Conservation (phyloP, 2,797 vertebrate species). For the Rousettus madagascariensis region DNA sequence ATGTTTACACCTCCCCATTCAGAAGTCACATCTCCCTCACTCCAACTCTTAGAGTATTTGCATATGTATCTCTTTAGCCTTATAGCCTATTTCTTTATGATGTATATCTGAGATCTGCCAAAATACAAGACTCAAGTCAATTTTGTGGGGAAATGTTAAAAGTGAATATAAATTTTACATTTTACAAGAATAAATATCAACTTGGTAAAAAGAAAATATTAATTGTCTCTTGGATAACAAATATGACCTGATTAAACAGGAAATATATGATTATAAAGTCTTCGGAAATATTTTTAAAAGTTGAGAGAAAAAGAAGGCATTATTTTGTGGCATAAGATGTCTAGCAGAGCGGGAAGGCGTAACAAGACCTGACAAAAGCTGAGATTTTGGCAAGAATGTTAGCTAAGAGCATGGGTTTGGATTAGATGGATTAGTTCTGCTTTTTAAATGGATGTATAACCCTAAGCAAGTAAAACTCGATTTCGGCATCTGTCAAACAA, state of each 20-base stretch:
- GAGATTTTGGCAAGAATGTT: constrained; percentile 7
- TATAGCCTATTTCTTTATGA: background rate
- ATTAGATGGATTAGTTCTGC: background rate
- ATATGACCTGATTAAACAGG: background rate
- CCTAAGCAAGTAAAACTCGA: background rate
- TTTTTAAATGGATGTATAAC: background rate
- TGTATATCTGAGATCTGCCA: background rate
- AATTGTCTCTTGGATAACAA: background rate
- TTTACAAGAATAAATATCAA: background rate
- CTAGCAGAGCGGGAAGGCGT: background rate
- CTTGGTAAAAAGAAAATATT: background rate
- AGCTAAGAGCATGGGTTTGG: background rate
- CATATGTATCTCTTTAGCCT: background rate
- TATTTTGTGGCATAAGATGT: background rate
- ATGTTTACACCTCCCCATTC: background rate
- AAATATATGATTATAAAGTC: background rate
- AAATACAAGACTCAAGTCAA: background rate
- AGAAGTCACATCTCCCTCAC: background rate
- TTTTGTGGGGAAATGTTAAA: background rate
- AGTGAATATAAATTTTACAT: background rate
- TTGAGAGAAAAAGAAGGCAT: background rate
- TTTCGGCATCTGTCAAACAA: background rate
- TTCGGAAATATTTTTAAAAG: background rate
- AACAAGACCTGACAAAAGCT: background rate
- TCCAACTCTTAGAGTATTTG: background rate